Base-by-base conservation (phyloP, 1,140 invertebrate genomes). In the Zaprionus ghesquierei region DNA sequence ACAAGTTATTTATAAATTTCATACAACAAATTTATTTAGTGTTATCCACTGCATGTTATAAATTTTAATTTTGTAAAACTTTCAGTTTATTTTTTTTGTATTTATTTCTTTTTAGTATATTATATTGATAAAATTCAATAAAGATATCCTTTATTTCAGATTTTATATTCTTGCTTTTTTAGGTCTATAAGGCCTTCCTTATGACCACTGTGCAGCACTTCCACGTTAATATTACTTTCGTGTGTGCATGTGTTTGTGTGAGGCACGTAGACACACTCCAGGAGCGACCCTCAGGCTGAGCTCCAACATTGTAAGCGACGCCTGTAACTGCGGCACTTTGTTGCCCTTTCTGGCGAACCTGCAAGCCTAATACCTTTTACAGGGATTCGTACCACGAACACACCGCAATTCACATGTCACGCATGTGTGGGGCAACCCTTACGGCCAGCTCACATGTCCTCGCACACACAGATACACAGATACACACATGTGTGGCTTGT, bases 361-460 rank as follows among this genome's bases (percentile, higher is more conserved):
- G 89, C n/a, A 41, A 61, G 89, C 89, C 89, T 90, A 82, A 63
- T 90, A 90, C 63, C 81, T 90, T 90, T 90, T 90, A 90, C 89
- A 90, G 89, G 81, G 84, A 75, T 91, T 90, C 63, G 81, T 86
- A 76, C 84, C 75, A 90, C 84, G 90, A 82, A 74, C 65, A 76
- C 78, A 75, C 31, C 68, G 61, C 75, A 78, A 78, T 80, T 89
- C 84, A 89, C 84, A 89, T 80, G 84, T 46, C 58, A 85, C 68
- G 69, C 63, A 20, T 55, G 41, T 55, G 41, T 41, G 33, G 59
- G 58, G 35, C 76, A 84, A 87, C 84, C 79, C 82, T 89, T 84
- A 79, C 35, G 35, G 35, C n/a, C 75, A 79, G 68, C 51, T 50
- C 69, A 20, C 23, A 58, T 12, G 41, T 54, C 25, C 27, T 41